Conservation (phyloP, 1,140 invertebrate species). For the Pentalonia nigronervosa region DNA sequence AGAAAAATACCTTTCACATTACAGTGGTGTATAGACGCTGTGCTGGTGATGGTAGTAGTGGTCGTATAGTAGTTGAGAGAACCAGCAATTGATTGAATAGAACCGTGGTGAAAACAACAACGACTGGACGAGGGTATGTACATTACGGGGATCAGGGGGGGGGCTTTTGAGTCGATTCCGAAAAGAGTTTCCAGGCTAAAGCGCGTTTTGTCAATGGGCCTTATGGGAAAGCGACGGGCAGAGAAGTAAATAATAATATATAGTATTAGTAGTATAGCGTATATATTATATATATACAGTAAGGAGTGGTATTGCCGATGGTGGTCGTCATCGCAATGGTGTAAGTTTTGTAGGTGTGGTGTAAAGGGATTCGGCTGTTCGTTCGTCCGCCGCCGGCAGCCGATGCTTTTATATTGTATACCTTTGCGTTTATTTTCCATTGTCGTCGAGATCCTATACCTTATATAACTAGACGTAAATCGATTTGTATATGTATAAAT, state of each 20-base stretch:
- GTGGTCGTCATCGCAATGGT: neutral
- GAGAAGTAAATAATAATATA: slow-evolving; percentile 18
- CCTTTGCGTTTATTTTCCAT: neutral
- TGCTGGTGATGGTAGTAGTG: neutral
- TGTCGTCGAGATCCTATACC: neutral
- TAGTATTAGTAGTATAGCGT: neutral
- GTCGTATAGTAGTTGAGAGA: neutral
- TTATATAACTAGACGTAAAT: neutral
- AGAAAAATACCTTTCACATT: neutral
- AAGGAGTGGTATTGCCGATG: neutral
- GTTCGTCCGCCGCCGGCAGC: neutral
- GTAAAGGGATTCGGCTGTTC: neutral
- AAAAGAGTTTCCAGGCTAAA: neutral
- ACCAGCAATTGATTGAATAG: neutral
- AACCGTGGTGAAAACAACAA: neutral
- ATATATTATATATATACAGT: neutral
- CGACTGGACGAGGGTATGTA: neutral
- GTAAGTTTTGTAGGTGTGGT: neutral
- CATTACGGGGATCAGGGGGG: neutral
- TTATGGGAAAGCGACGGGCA: neutral
- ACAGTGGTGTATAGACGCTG: neutral
- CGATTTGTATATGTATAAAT: neutral
- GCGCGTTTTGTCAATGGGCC: slow-evolving; percentile 10
- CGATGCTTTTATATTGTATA: neutral
- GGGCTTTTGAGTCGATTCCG: neutral